phyloP scores from a whole-genome alignment of 2,113 vertebrate genomes.

The Hypocryptadius cinnamomeus region DNA sequence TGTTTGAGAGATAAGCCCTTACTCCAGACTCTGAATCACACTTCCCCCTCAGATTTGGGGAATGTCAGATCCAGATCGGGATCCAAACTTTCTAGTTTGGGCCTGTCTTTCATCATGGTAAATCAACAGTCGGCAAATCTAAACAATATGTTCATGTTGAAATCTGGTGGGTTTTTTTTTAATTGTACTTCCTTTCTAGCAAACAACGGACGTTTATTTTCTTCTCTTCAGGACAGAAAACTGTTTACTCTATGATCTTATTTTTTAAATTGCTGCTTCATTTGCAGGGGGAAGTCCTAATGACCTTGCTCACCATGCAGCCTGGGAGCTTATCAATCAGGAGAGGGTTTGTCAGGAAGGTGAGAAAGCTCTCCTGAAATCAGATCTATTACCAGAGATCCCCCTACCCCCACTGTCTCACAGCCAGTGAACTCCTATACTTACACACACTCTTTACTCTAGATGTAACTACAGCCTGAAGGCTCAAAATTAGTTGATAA shows the following conservation, averaged over 20 bases:
- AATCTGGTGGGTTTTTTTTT: not conserved
- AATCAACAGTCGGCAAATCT: slow-evolving; percentile 19
- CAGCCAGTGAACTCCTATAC: not conserved
- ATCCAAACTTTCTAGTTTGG: slow-evolving; percentile 36
- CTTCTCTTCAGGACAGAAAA: slow-evolving; percentile 36
- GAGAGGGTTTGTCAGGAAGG: slow-evolving; percentile 12
- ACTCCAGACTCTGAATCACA: not conserved
- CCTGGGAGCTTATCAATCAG: slow-evolving; percentile 16
- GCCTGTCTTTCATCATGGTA: slow-evolving; percentile 14
- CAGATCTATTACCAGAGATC: not conserved
- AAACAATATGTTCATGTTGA: not conserved
- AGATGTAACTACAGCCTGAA: not conserved
- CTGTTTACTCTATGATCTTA: slow-evolving; percentile 20
- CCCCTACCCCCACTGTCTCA: not conserved
- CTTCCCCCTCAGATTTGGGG: slow-evolving; percentile 20
- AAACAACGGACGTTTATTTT: slow-evolving; percentile 49
- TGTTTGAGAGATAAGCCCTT: slow-evolving; percentile 21
- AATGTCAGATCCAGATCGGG: not conserved
- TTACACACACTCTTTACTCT: not conserved
- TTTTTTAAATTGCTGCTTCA: slow-evolving; percentile 19
- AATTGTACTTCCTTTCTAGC: slow-evolving; percentile 47
- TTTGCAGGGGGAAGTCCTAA: slow-evolving; percentile 27
- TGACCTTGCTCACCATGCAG: not conserved
- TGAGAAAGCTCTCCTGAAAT: not conserved
- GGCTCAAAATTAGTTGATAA: not conserved